phyloP scores from a whole-genome alignment of 2,113 vertebrate genomes.

The Trogon melanurus region DNA sequence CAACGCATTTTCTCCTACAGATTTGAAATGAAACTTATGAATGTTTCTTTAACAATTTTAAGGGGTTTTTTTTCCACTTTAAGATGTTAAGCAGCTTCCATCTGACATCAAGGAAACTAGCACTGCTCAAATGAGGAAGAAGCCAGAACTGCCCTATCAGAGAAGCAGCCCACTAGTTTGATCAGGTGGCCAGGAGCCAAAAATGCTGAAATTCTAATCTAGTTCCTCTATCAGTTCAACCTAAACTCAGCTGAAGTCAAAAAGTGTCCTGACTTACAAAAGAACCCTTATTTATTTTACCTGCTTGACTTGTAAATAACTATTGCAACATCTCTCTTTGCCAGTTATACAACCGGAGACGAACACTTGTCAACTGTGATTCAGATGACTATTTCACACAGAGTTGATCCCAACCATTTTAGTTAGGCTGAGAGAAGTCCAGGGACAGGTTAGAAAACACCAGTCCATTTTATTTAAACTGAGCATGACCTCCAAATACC shows the following conservation, averaged over 20 bases:
- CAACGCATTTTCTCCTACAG: not conserved
- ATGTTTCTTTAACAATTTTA: not conserved
- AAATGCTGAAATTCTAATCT: not conserved
- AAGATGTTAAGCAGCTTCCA: not conserved
- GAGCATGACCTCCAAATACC: slow-evolving; percentile 22
- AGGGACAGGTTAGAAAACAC: not conserved
- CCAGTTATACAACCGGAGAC: not conserved
- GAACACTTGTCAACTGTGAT: not conserved
- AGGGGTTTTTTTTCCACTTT: not conserved
- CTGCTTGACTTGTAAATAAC: slow-evolving; percentile 26
- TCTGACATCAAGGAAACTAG: not conserved
- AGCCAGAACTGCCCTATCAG: not conserved
- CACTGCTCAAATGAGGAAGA: not conserved
- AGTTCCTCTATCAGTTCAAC: not conserved
- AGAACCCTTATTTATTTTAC: slow-evolving; percentile 3
- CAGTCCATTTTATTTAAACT: not conserved
- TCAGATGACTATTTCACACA: not conserved
- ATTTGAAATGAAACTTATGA: not conserved
- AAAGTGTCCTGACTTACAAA: not conserved
- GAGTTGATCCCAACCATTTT: not conserved
- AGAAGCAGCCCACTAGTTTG: not conserved
- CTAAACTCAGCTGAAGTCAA: not conserved
- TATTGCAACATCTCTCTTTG: slow-evolving; percentile 18
- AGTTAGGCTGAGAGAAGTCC: not conserved
- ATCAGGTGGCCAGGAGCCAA: not conserved